phyloP scores from a whole-genome alignment of 2,888 invertebrate species.

The Clusia tigrina region DNA sequence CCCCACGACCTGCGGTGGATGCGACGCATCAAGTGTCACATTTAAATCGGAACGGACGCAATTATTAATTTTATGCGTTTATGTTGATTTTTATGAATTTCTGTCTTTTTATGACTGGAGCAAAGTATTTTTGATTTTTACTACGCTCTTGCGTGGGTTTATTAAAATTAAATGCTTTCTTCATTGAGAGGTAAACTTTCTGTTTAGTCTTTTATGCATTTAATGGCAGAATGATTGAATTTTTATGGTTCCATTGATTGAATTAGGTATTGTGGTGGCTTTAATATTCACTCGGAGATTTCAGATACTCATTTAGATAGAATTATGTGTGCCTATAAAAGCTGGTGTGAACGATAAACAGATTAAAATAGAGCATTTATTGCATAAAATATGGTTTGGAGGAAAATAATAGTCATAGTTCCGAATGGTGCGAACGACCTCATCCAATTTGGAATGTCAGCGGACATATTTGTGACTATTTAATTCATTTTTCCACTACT shows the following conservation, averaged over 20 bases:
- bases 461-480: too few relatives aligned
- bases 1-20: background rate
- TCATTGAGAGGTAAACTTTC: background rate
- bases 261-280: too few relatives aligned
- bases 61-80: slow-evolving; percentile 18
- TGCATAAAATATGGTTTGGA: too few relatives aligned
- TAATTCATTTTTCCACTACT: too few relatives aligned
- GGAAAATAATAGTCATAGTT: too few relatives aligned
- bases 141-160: background rate
- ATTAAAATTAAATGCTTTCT: background rate
- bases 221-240: slow-evolving; percentile 11
- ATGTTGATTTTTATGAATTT: slow-evolving; percentile 18
- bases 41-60: slow-evolving; percentile 15
- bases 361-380: too few relatives aligned
- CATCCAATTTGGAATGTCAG: too few relatives aligned
- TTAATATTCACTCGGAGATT: too few relatives aligned
- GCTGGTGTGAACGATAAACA: too few relatives aligned
- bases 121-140: background rate
- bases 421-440: too few relatives aligned
- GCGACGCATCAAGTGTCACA: slow-evolving; percentile 30
- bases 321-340: too few relatives aligned
- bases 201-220: background rate
- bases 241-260: slow-evolving; percentile 8
- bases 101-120: background rate
- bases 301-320: too few relatives aligned